Evolutionary conservation across 2,888 invertebrate genomes (phyloP).

Genomic region (Meganola albula): DNA sequence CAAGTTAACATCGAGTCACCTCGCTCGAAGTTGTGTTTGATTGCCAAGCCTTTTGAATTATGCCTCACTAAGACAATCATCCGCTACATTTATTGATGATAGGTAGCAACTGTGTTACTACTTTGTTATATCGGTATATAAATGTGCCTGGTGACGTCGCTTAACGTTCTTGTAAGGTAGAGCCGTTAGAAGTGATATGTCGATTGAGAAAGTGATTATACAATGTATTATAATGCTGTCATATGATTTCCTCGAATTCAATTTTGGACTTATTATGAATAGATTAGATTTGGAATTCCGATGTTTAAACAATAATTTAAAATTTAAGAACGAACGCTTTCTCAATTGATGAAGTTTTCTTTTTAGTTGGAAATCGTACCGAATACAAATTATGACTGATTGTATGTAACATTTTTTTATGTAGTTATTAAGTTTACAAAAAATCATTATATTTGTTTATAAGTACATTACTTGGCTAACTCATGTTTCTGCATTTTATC

Average conservation of each 20-base stretch:
- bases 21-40: too few relatives aligned
- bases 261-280: neutral
- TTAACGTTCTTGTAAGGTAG: too few relatives aligned
- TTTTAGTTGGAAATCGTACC: slow-evolving; percentile 17
- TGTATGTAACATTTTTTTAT: slow-evolving; percentile 27
- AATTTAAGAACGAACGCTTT: neutral
- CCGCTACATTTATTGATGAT: too few relatives aligned
- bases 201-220: too few relatives aligned
- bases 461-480: neutral
- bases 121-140: too few relatives aligned
- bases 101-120: too few relatives aligned
- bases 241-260: neutral
- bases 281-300: neutral
- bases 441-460: neutral
- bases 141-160: too few relatives aligned
- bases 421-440: slow-evolving; percentile 2
- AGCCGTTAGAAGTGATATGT: too few relatives aligned
- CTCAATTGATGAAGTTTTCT: neutral
- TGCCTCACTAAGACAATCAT: too few relatives aligned
- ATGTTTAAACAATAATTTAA: neutral
- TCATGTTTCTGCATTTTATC: slow-evolving; percentile 23
- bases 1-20: too few relatives aligned
- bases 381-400: slow-evolving; percentile 28
- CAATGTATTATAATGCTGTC: neutral
- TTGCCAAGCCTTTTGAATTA: too few relatives aligned